Percentiles rank a stretch among this genome's conserved stretches.
Conservation (phyloP, 2,113 vertebrate genomes). For the Plecotus auritus region DNA sequence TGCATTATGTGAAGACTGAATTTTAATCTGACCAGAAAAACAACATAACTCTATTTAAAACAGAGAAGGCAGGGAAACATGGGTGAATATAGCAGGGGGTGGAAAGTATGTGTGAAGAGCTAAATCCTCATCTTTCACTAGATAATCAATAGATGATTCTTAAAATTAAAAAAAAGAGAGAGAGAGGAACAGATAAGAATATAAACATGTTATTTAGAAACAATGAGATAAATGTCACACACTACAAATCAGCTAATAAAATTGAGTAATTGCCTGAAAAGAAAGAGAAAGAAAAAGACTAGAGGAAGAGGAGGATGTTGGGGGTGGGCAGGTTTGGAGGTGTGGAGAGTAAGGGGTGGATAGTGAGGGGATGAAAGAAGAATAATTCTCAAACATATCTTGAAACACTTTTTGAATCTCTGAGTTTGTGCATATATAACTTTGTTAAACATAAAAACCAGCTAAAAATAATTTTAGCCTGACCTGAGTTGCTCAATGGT, state of each 20-base stretch:
- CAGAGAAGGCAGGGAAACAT: background rate
- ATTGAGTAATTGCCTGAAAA: background rate
- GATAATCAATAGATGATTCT: background rate
- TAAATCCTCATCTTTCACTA: background rate
- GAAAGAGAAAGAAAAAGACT: background rate
- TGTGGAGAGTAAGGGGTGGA: too few relatives aligned
- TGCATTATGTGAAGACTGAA: background rate
- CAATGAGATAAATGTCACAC: background rate
- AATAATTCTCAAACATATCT: background rate
- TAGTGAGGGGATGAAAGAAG: background rate
- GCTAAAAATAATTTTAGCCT: background rate
- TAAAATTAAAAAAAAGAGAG: background rate
- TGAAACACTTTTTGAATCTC: background rate
- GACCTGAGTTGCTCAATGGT: too few relatives aligned
- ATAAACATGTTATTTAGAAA: background rate
- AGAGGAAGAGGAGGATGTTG: background rate
- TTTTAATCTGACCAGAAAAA: background rate
- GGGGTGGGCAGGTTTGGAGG: fast-evolving
- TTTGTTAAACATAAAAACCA: background rate
- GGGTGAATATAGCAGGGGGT: background rate
- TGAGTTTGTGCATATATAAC: background rate
- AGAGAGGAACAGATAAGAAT: background rate
- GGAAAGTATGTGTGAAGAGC: background rate
- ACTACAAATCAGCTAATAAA: background rate
- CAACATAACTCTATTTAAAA: background rate